Evolutionary conservation across 2,113 vertebrate genomes (phyloP).

Genomic region (Odocoileus virginianus): DNA sequence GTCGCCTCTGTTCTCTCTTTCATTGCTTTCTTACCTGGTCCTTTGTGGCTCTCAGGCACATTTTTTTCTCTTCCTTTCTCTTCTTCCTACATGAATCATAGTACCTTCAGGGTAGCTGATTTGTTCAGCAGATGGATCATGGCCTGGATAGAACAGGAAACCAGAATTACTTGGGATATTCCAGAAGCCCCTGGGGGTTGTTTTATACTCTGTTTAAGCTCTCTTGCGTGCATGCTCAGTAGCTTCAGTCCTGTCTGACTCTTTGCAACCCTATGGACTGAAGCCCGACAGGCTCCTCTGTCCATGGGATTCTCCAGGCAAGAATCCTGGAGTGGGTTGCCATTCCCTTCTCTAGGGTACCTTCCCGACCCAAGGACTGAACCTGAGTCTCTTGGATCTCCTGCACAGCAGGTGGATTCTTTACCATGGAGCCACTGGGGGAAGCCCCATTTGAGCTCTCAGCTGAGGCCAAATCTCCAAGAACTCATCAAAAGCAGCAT

Average conservation of each 20-base stretch:
- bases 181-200: background rate
- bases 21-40: background rate
- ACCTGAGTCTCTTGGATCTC: background rate
- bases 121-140: background rate
- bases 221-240: background rate
- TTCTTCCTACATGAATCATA: background rate
- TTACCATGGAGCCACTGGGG: background rate
- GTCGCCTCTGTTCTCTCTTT: background rate
- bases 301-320: background rate
- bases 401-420: background rate
- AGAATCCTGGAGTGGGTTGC: background rate
- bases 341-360: background rate
- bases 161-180: background rate
- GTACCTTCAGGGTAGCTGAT: background rate
- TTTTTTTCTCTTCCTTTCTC: background rate
- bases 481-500: background rate
- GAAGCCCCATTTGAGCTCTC: background rate
- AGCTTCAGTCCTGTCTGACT: background rate
- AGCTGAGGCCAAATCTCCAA: background rate
- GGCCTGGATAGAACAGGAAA: background rate
- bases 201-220: background rate
- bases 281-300: background rate
- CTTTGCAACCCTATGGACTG: background rate
- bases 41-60: background rate
- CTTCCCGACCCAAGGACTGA: background rate